phyloP scores from a whole-genome alignment of 2,113 vertebrate species.

The Gracilinanus agilis region DNA sequence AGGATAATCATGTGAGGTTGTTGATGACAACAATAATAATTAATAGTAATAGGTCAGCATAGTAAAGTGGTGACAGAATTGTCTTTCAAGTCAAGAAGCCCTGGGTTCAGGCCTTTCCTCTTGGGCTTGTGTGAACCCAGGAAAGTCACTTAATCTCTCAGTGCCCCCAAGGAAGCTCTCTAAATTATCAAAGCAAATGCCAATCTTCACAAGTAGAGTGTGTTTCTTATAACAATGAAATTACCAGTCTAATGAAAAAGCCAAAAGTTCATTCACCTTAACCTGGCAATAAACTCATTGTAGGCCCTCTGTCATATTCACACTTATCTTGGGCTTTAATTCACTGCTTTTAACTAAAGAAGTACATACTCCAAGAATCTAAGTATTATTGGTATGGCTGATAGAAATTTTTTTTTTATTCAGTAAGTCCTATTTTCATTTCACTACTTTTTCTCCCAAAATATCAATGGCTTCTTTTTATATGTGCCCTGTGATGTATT shows the following conservation, averaged over 20 bases:
- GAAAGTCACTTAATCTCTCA: too few species aligned
- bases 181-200: not conserved
- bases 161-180: not conserved
- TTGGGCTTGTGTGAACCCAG: too few species aligned
- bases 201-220: not conserved
- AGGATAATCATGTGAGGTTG: not conserved
- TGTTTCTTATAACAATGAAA: not conserved
- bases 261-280: not conserved
- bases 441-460: not conserved
- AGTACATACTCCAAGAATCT: not conserved
- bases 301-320: not conserved
- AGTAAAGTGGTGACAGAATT: not conserved
- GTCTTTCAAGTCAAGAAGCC: too few species aligned
- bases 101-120: too few species aligned
- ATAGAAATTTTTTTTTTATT: not conserved
- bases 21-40: not conserved
- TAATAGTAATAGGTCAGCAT: not conserved
- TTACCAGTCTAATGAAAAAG: not conserved
- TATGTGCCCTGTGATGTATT: not conserved
- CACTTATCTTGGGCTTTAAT: not conserved
- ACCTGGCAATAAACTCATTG: not conserved
- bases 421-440: not conserved
- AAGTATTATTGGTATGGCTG: not conserved
- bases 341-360: not conserved
- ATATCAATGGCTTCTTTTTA: not conserved